Conservation (phyloP, 2,888 invertebrate genomes). For the Scrobipalpa atriplicella region DNA sequence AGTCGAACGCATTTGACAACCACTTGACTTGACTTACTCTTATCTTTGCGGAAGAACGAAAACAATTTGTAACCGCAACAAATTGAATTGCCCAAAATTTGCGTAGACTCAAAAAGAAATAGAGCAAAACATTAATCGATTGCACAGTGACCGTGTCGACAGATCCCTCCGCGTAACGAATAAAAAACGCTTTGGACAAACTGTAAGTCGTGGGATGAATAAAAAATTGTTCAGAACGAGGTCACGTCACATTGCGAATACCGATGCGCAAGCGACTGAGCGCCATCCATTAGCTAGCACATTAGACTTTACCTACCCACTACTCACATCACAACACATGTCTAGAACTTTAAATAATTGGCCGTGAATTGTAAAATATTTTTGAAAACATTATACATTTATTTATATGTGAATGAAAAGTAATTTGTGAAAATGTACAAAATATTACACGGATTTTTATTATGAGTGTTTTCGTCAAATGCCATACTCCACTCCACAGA, state of each 20-base stretch:
- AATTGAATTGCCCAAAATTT: conserved; percentile 40
- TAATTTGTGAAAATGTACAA: no score
- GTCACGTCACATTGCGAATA: conserved; percentile 48
- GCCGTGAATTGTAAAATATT: conserved; percentile 47
- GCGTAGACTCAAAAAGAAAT: conserved; percentile 43
- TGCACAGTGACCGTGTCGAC: conserved; percentile 42
- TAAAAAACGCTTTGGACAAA: conserved; percentile 43
- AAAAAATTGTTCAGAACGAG: conserved; percentile 53
- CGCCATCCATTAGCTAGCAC: conserved; percentile 44
- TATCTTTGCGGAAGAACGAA: conserved; percentile 49
- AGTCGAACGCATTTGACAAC: no score
- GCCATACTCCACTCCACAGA: no score
- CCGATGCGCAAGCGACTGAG: conserved; percentile 42
- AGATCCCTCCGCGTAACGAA: conserved; percentile 43
- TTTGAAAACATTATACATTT: no score
- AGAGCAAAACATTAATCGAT: conserved; percentile 48
- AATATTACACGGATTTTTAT: no score
- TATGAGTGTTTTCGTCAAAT: no score
- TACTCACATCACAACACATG: conserved; percentile 38
- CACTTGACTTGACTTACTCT: no score
- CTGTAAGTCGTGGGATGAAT: conserved; percentile 46
- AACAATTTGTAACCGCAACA: conserved; percentile 46
- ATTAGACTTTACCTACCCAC: conserved; percentile 39
- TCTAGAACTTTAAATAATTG: conserved; percentile 47
- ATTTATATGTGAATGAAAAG: no score